phyloP scores from a whole-genome alignment of 2,888 invertebrate genomes.

The Lutraria lutraria region DNA sequence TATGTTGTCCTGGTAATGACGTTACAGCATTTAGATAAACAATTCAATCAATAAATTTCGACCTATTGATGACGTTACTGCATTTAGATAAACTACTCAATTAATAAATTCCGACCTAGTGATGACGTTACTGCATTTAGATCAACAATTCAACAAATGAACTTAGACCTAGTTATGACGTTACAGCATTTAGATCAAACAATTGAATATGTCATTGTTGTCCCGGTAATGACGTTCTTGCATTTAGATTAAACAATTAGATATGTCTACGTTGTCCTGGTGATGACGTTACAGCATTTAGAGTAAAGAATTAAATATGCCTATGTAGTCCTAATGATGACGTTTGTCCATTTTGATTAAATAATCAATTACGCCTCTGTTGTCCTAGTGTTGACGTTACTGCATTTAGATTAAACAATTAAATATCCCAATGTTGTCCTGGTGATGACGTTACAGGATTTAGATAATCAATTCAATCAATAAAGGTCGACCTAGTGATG shows the following conservation, averaged over 20 bases:
- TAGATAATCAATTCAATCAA: too few species aligned
- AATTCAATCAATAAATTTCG: too few species aligned
- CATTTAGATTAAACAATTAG: background rate
- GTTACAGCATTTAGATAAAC: too few species aligned
- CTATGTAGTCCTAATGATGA: background rate
- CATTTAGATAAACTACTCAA: too few species aligned
- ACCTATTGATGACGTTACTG: too few species aligned
- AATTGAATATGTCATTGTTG: too few species aligned
- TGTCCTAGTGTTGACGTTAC: background rate
- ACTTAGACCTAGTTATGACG: too few species aligned
- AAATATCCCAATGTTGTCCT: background rate
- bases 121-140: too few species aligned
- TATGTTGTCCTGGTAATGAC: background rate
- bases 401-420: background rate
- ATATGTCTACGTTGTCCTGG: background rate
- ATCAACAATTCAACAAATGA: too few species aligned
- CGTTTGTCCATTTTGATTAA: background rate
- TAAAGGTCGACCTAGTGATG: too few species aligned
- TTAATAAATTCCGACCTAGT: too few species aligned
- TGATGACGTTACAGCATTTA: background rate
- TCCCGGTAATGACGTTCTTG: background rate
- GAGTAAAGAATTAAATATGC: background rate
- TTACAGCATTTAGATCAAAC: too few species aligned
- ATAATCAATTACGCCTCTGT: background rate
- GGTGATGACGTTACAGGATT: background rate